Evolutionary conservation across 2,113 vertebrate species (phyloP).

Genomic region (Myotis davidii): DNA sequence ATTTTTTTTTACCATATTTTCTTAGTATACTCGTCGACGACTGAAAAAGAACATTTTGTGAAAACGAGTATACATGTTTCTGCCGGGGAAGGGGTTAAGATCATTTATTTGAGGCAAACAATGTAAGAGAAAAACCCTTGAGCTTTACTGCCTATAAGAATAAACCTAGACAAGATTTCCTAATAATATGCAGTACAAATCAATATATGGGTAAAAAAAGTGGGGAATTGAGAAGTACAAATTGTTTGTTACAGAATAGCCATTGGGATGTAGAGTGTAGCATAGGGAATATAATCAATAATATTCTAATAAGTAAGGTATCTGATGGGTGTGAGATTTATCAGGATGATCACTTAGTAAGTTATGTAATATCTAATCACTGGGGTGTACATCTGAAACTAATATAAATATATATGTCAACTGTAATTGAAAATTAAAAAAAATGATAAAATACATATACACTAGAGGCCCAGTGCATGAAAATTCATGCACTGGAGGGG

Average conservation of each 20-base stretch:
- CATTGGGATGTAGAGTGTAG: background rate
- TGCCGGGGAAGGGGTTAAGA: too few relatives aligned
- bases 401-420: background rate
- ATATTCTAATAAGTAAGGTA: background rate
- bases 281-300: background rate
- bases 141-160: background rate
- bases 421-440: background rate
- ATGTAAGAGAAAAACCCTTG: background rate
- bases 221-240: background rate
- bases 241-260: background rate
- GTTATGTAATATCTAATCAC: background rate
- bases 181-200: background rate
- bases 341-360: background rate
- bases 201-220: background rate
- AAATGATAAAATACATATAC: background rate
- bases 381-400: background rate
- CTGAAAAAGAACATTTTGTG: too few relatives aligned
- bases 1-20: too few relatives aligned
- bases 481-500: too few relatives aligned
- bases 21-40: too few relatives aligned
- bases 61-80: too few relatives aligned
- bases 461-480: too few relatives aligned
- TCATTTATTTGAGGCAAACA: slow-evolving; percentile 25
- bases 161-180: background rate
- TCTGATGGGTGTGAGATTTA: background rate